These are phyloP conservation scores for Coecobrya sp. DNA, from an alignment of 2,888 invertebrate species.

Conservation along the genomic window DNA sequence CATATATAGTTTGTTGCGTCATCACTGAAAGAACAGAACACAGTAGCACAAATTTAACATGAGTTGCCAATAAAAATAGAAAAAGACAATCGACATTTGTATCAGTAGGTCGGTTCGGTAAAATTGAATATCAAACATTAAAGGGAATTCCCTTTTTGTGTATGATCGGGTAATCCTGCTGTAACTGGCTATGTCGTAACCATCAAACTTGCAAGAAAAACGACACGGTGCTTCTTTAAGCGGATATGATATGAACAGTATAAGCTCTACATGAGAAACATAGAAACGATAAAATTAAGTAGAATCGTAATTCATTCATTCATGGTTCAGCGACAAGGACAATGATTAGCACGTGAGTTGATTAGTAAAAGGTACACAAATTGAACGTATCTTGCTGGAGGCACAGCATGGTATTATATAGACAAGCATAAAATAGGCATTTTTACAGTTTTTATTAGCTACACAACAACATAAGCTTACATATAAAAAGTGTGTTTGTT, in stretches of 20 bases:
- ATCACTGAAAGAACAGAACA: neutral
- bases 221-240: conserved; percentile 12
- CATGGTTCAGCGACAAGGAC: conserved; percentile 61
- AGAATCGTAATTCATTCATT: conserved; percentile 38
- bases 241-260: too few relatives aligned
- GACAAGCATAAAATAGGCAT: conserved; percentile 11
- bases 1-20: neutral
- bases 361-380: conserved; percentile 1
- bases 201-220: neutral
- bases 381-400: neutral
- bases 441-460: conserved; percentile 27
- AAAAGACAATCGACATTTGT: neutral
- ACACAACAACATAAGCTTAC: neutral
- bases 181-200: neutral
- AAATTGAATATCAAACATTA: conserved; percentile 1
- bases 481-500: conserved; percentile 4
- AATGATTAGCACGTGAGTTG: conserved; percentile 72
- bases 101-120: conserved; percentile 8
- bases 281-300: neutral
- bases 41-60: neutral
- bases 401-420: neutral
- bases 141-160: neutral
- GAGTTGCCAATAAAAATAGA: neutral
- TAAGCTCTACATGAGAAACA: neutral
- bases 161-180: neutral